These are phyloP conservation scores for Tetragonula carbonaria DNA, from an alignment of 2,888 invertebrate species.

Conservation along the genomic window DNA sequence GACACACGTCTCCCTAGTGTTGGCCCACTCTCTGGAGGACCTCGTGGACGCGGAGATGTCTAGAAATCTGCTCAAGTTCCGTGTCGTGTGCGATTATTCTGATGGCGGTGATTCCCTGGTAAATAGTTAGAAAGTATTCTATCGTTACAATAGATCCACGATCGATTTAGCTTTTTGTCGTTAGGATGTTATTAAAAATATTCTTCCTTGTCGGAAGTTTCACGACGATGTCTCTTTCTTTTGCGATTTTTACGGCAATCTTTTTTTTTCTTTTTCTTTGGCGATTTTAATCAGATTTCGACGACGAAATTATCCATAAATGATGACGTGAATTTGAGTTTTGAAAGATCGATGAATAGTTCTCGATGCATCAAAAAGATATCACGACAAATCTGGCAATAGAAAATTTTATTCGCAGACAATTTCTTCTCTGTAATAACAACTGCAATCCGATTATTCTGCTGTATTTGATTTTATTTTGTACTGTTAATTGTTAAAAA, in stretches of 20 bases:
- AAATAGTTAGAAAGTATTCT: constrained; percentile 69
- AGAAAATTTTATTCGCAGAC: too few relatives aligned
- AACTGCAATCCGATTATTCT: not conserved
- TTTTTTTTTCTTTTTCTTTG: not conserved
- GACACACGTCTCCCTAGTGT: constrained; percentile 90
- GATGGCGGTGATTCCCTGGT: constrained; percentile 88
- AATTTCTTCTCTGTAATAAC: not conserved
- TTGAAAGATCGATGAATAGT: not conserved
- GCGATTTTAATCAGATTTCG: constrained; percentile 4
- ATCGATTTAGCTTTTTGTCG: not conserved
- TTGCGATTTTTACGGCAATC: not conserved
- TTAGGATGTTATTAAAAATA: not conserved
- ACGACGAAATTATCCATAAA: not conserved
- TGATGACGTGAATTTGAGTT: not conserved
- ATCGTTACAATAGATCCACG: constrained; percentile 5
- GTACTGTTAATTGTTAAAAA: not conserved
- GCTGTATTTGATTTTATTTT: not conserved
- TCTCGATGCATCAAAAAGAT: not conserved
- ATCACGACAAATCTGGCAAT: not conserved
- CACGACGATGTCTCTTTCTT: not conserved
- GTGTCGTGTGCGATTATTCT: constrained; percentile 90
- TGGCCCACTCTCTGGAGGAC: constrained; percentile 91
- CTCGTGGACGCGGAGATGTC: constrained; percentile 93
- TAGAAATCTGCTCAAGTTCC: constrained; percentile 92
- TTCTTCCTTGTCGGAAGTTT: not conserved